These are phyloP conservation scores for Halocynthia roretzi DNA, from an alignment of 23 tunicate genomes.

Conservation along the genomic window DNA sequence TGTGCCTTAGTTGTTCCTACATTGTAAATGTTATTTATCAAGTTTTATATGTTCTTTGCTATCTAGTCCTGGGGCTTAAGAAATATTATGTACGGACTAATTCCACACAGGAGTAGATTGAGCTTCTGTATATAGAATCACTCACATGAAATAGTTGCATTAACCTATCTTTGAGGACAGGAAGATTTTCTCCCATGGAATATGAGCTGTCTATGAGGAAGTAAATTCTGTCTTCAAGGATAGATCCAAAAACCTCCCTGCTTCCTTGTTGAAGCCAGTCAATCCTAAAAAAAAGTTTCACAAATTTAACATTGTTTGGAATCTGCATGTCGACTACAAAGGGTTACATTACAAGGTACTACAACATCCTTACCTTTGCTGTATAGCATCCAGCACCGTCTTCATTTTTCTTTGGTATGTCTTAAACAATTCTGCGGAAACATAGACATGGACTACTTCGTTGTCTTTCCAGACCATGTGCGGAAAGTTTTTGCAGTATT, in stretches of 20 bases:
- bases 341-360: neutral
- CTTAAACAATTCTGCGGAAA: conserved; percentile 67
- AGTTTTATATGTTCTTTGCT: neutral
- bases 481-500: conserved; percentile 84
- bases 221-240: conserved; percentile 79
- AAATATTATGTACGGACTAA: neutral
- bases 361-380: conserved; percentile 50
- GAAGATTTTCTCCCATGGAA: conserved; percentile 79
- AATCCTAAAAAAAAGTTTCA: conserved; percentile 28
- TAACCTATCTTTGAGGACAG: conserved; percentile 60
- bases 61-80: neutral
- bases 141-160: conserved; percentile 85
- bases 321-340: no score
- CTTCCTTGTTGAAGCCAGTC: conserved; percentile 97
- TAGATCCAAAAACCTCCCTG: conserved; percentile 87
- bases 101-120: neutral
- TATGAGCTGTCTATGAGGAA: conserved; percentile 80
- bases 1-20: conserved; percentile 88
- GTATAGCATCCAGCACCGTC: conserved; percentile 60
- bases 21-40: neutral
- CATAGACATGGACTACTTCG: conserved; percentile 74
- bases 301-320: neutral
- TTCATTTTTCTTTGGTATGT: conserved; percentile 62
- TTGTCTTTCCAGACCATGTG: conserved; percentile 86
- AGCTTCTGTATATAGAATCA: neutral